Base-by-base conservation (phyloP, 2,888 invertebrate genomes). In the Choristoneura rosaceana region DNA sequence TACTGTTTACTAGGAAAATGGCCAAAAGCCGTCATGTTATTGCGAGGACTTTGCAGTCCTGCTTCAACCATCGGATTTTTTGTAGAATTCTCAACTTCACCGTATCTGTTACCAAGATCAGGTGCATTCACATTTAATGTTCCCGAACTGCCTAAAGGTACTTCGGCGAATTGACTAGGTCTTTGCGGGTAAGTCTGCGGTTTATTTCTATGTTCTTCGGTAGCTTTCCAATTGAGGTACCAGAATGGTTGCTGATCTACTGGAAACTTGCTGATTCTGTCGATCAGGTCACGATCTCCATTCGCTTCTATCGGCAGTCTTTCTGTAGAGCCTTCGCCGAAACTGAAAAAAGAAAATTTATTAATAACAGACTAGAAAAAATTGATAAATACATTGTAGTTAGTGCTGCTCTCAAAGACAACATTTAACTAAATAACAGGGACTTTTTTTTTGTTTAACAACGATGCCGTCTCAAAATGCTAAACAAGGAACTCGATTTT, bases 241-340 rank as follows among this genome's bases (percentile, higher is more conserved):
- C 97, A 97, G 87, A 96, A 97, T 0, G 97, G 97, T 75, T 95
- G 95, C 60, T 96, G 91, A 76, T 97, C 96, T 67, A 94, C 84
- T 0, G 97, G 97, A 85, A 96, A 94, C 50, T 94, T 92, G 81
- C 95, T 95, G 41, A 97, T 89, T n/a, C 95, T 89, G 58, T 96
- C 94, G 0, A 97, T 90, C 4, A 96, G 86, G 3, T 95, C 93
- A 60, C 85, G 84, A 80, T 97, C 96, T 0, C 96, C 96, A 47
- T 94, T 91, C 0, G 96, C 96, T 87, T 97, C 96, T 1, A 96
- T 83, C 0, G 97, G 97, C 41, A 96, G 81, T 60, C 88, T 87
- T 33, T 85, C 83, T 0, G 94, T 92, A 0, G 92, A 89, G 3
- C 65, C 81, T 73, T 89, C 90, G 3, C 91, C 91, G 61, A 92